Percentiles rank a stretch among this genome's conserved stretches.
These are phyloP conservation scores for Achroia grisella DNA, from an alignment of 1,140 invertebrate species.

Conservation along the genomic window DNA sequence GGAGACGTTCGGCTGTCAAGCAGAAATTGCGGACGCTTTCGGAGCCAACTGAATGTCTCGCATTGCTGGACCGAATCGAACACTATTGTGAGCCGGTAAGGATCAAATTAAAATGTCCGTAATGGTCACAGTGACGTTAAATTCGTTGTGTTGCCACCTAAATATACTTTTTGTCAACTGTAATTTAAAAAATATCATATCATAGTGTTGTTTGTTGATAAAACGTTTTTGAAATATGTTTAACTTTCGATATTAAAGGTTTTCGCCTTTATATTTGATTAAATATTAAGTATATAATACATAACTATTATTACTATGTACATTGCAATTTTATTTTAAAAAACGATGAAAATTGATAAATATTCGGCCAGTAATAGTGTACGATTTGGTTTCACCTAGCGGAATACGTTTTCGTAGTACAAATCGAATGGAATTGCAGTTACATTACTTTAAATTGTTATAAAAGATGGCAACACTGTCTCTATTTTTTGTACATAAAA, in stretches of 20 bases:
- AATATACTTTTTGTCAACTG: not conserved
- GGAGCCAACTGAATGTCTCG: conserved; percentile 27
- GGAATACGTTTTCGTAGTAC: conserved; percentile 22
- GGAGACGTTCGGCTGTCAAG: conserved; percentile 56
- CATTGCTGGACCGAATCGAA: no score
- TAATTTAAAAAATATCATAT: not conserved
- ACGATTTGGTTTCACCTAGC: conserved; percentile 23
- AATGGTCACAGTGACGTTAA: no score
- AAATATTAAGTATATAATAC: no score
- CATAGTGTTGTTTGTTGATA: not conserved
- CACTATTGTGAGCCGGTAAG: no score
- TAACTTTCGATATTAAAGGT: no score
- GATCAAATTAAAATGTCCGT: no score
- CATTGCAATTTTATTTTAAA: no score
- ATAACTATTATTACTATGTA: no score
- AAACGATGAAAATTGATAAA: no score
- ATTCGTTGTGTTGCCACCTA: no score
- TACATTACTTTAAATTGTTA: conserved; percentile 16
- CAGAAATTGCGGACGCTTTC: conserved; percentile 48
- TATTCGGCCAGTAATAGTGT: conserved; percentile 11
- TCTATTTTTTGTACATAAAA: conserved; percentile 32
- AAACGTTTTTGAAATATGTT: no score
- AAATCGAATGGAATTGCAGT: conserved; percentile 21
- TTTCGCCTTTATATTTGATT: no score
- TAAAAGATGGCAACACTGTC: conserved; percentile 23